A percentile compares a stretch with the other conserved stretches of the same genome.
phyloP scores from a whole-genome alignment of 2,113 vertebrate species.

The Aegotheles bennettii region DNA sequence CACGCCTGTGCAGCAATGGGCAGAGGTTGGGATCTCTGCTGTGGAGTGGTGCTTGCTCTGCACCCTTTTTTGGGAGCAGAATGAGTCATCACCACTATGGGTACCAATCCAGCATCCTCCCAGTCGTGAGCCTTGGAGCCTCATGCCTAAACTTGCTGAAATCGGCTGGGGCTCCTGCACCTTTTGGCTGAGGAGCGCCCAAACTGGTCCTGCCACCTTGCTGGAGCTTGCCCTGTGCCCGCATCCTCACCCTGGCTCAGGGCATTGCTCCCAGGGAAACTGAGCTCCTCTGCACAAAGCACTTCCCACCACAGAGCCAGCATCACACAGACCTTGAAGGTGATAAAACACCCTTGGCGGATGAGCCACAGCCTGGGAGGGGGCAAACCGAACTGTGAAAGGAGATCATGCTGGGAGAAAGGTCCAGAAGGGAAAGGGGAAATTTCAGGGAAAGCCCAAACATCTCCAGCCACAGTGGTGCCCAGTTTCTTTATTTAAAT shows the following conservation, averaged over 20 bases:
- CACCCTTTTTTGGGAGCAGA: not conserved
- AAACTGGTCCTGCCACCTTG: rapidly evolving
- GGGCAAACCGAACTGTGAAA: not conserved
- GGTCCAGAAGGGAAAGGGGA: not conserved
- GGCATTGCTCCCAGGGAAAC: not conserved
- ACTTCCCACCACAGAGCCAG: not conserved
- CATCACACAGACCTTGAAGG: not conserved
- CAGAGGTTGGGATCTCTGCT: not conserved
- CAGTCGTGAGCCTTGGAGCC: not conserved
- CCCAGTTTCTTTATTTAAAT: not conserved
- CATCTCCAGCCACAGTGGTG: not conserved
- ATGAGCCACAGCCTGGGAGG: not conserved
- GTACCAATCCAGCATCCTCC: not conserved
- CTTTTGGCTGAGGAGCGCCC: not conserved
- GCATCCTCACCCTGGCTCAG: not conserved
- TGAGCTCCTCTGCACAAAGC: not conserved
- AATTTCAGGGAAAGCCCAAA: not conserved
- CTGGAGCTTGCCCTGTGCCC: not conserved
- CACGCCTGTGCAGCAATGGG: rapidly evolving
- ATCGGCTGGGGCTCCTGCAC: not conserved
- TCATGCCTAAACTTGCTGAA: not conserved
- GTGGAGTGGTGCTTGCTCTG: not conserved
- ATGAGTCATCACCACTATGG: not conserved
- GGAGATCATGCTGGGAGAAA: not conserved
- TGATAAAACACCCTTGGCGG: not conserved